These are phyloP conservation scores for Apodemus speciosus DNA, from an alignment of 2,113 vertebrate species.

Conservation along the genomic window DNA sequence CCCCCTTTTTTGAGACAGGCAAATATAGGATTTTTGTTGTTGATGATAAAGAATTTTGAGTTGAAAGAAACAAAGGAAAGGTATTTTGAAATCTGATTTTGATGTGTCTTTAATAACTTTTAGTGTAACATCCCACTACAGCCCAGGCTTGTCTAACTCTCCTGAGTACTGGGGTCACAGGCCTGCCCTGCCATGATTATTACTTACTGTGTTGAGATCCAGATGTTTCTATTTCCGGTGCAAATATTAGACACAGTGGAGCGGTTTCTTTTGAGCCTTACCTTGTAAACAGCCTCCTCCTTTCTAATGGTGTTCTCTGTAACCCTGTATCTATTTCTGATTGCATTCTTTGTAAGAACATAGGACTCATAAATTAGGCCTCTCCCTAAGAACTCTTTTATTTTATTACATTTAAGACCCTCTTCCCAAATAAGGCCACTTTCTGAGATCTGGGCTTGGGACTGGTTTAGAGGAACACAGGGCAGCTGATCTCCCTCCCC, in stretches of 20 bases:
- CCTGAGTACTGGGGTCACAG: neutral
- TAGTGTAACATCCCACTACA: neutral
- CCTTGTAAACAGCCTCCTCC: neutral
- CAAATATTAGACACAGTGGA: neutral
- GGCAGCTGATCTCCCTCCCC: neutral
- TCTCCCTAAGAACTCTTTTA: neutral
- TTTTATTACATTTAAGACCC: neutral
- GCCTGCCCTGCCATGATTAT: neutral
- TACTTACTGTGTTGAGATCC: neutral
- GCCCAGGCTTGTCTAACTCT: neutral
- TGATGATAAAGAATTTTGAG: neutral
- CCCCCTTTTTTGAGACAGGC: neutral
- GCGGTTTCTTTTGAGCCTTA: neutral
- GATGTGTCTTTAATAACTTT: neutral
- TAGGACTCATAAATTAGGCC: neutral
- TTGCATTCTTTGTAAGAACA: neutral
- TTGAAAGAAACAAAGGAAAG: neutral
- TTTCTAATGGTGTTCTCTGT: neutral
- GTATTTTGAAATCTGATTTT: neutral
- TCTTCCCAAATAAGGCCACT: neutral
- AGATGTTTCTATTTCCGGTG: too few species aligned
- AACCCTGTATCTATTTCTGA: neutral
- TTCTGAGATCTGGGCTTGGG: neutral
- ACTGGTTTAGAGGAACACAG: neutral
- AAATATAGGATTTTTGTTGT: neutral